These are phyloP conservation scores for Pararge aegeria DNA, from an alignment of 1,140 invertebrate genomes.

Conservation along the genomic window DNA sequence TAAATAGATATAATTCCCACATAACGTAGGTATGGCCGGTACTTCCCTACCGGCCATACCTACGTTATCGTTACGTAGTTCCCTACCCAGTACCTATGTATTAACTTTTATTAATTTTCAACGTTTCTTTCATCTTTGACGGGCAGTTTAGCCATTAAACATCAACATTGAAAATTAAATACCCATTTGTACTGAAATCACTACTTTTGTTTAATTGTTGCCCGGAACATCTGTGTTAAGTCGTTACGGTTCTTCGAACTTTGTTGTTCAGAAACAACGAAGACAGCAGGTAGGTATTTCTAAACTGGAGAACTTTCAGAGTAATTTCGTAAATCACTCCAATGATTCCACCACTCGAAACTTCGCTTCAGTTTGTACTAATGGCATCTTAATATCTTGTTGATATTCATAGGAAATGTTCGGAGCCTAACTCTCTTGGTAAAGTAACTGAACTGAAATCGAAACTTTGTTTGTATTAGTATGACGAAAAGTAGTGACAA, in stretches of 20 bases:
- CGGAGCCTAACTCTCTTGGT: not conserved
- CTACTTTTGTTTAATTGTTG: not conserved
- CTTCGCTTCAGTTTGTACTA: constrained; percentile 6
- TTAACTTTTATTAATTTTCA: too few species aligned
- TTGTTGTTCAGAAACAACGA: constrained; percentile 3
- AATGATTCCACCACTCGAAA: constrained; percentile 2
- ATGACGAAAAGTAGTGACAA: too few species aligned
- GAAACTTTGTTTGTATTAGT: too few species aligned
- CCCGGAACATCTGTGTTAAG: not conserved
- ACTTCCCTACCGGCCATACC: too few species aligned
- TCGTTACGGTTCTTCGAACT: constrained; percentile 3
- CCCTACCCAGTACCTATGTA: too few species aligned
- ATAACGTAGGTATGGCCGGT: too few species aligned
- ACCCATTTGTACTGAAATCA: not conserved
- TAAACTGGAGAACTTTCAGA: not conserved
- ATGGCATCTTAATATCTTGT: constrained; percentile 3
- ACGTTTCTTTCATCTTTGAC: too few species aligned
- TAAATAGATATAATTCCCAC: too few species aligned
- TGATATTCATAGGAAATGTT: constrained; percentile 6
- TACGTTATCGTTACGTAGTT: too few species aligned
- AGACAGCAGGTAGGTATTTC: constrained; percentile 1
- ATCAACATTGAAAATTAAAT: not conserved
- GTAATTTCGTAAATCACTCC: constrained; percentile 6
- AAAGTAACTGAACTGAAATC: too few species aligned
- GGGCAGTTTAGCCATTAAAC: too few species aligned